A percentile compares a stretch with the other conserved stretches of the same genome.
Evolutionary conservation across 2,888 invertebrate genomes (phyloP).

Genomic region (Leptinotarsa juncta): DNA sequence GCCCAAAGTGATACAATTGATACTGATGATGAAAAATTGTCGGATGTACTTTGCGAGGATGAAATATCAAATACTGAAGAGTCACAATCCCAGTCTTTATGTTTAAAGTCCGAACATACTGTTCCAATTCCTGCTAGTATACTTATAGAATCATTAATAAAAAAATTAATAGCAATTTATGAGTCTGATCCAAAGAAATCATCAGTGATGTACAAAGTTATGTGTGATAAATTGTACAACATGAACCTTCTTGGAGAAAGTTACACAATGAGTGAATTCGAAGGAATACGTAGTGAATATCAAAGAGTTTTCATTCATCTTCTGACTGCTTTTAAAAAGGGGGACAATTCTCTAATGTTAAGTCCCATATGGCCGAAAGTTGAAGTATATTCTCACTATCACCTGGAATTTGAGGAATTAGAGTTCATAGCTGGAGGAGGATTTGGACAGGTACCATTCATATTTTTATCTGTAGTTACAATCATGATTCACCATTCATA

Average conservation of each 20-base stretch:
- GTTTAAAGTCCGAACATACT: constrained; percentile 31
- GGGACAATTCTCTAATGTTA: constrained; percentile 68
- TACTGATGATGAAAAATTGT: constrained; percentile 33
- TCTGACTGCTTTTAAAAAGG: constrained; percentile 71
- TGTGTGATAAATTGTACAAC: constrained; percentile 76
- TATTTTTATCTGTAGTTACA: background rate
- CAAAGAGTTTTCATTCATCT: constrained; percentile 75
- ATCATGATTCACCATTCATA: background rate
- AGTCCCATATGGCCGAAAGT: constrained; percentile 69
- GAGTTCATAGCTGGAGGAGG: constrained; percentile 79
- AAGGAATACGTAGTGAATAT: constrained; percentile 76
- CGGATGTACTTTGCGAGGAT: constrained; percentile 24
- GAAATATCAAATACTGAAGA: constrained; percentile 26
- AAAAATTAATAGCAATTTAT: constrained; percentile 74
- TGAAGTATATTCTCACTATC: constrained; percentile 74
- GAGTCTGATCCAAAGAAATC: constrained; percentile 72
- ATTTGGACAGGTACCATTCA: constrained; percentile 74
- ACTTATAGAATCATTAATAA: constrained; percentile 77
- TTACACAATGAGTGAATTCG: constrained; percentile 77
- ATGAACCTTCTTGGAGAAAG: constrained; percentile 79
- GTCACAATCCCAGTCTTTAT: constrained; percentile 32
- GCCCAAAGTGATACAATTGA: constrained; percentile 29
- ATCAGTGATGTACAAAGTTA: constrained; percentile 73
- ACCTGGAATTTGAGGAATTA: constrained; percentile 77
- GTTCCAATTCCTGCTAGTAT: constrained; percentile 74